Percentiles rank a stretch among this genome's conserved stretches.
Conservation (phyloP, 2,888 invertebrate species). For the Drosophila phalerata region DNA sequence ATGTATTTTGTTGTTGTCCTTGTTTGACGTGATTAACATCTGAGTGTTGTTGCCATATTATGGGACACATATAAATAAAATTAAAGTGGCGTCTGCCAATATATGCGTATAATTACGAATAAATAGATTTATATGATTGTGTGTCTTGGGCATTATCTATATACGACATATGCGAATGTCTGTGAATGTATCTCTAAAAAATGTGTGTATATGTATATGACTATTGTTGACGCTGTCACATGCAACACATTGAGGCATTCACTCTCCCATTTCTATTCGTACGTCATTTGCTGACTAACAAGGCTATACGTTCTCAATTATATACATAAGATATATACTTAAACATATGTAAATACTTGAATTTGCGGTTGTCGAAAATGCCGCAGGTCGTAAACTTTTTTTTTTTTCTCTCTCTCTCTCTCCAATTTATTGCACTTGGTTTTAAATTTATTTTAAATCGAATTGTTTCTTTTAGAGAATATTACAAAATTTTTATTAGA, state of each 20-base stretch:
- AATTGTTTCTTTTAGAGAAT: neutral
- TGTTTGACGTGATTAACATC: conserved; percentile 34
- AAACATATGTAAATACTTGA: neutral
- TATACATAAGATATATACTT: neutral
- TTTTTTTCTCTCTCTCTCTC: neutral
- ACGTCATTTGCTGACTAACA: conserved; percentile 65
- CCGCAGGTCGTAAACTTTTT: conserved; percentile 11
- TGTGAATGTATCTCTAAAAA: conserved; percentile 21
- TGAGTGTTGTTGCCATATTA: conserved; percentile 57
- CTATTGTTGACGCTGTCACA: conserved; percentile 29
- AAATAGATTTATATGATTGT: conserved; percentile 30
- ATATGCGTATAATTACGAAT: conserved; percentile 43
- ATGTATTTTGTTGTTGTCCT: conserved; percentile 36
- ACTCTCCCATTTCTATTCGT: conserved; percentile 39
- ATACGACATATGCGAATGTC: conserved; percentile 40
- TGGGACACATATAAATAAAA: conserved; percentile 29
- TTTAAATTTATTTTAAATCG: neutral
- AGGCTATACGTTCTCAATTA: conserved; percentile 17
- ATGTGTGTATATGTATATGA: neutral
- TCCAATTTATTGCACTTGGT: conserved; percentile 10
- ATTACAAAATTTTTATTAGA: neutral
- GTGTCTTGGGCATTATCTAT: conserved; percentile 62
- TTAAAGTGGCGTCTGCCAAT: conserved; percentile 50
- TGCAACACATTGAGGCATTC: conserved; percentile 36
- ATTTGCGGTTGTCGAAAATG: conserved; percentile 14